These are phyloP conservation scores for Hippopotamyrus pictus DNA, from an alignment of 2,797 vertebrate genomes.

Conservation along the genomic window DNA sequence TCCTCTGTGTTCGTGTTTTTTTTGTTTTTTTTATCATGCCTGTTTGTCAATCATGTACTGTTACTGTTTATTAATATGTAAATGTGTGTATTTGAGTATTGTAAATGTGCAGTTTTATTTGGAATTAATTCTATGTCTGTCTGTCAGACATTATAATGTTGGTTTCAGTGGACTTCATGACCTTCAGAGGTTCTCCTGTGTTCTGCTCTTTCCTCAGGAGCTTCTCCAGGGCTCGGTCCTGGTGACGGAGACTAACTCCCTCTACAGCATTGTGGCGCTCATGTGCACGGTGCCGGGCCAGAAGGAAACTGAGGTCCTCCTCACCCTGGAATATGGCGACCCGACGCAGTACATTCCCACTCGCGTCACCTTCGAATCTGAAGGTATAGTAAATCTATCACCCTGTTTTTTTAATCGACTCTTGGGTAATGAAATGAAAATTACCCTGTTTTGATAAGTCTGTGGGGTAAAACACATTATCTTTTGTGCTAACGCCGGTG, in stretches of 20 bases:
- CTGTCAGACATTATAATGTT: not conserved
- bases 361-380: slow-evolving; percentile 49
- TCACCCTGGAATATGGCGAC: slow-evolving; percentile 65
- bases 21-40: not conserved
- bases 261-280: slow-evolving; percentile 69
- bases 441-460: not conserved
- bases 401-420: not conserved
- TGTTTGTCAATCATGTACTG: not conserved
- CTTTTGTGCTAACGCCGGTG: not conserved
- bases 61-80: not conserved
- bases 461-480: not conserved
- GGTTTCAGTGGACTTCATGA: not conserved
- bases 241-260: slow-evolving; percentile 71
- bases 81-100: not conserved
- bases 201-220: slow-evolving; percentile 50
- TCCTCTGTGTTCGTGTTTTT: not conserved
- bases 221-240: slow-evolving; percentile 49
- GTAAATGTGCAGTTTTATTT: not conserved
- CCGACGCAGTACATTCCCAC: slow-evolving; percentile 66
- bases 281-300: slow-evolving; percentile 42
- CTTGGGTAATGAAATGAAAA: not conserved
- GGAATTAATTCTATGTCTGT: not conserved
- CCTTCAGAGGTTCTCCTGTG: not conserved
- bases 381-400: slow-evolving; percentile 51
- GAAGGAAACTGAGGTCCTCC: slow-evolving; percentile 43